Evolutionary conservation across 2,888 invertebrate species (phyloP).

Genomic region (Trissolcus japonicus): DNA sequence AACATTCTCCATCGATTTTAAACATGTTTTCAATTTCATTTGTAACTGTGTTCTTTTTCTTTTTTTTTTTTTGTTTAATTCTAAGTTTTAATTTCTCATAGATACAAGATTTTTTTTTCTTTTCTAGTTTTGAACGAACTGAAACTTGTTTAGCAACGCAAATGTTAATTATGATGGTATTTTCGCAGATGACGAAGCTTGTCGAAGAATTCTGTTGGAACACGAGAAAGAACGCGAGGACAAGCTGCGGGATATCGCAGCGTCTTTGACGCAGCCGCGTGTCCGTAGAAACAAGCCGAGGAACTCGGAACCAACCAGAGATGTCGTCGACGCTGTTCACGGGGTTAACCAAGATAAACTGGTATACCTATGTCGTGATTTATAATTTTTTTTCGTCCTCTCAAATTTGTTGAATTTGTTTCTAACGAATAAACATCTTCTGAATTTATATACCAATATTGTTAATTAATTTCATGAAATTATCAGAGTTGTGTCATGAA

Average conservation of each 20-base stretch:
- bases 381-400: constrained; percentile 4
- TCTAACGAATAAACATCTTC: constrained; percentile 3
- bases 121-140: constrained; percentile 19
- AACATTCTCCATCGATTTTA: background rate
- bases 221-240: constrained; percentile 81
- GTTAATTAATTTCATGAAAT: no score
- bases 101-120: background rate
- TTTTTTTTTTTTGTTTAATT: no score
- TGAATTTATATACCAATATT: no score
- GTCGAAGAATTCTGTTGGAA: constrained; percentile 78
- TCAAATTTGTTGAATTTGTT: constrained; percentile 3
- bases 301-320: constrained; percentile 71
- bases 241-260: constrained; percentile 89
- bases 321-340: constrained; percentile 71
- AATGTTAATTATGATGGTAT: constrained; percentile 37
- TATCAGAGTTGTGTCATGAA: no score
- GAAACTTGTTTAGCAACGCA: constrained; percentile 20
- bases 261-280: constrained; percentile 85
- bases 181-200: constrained; percentile 71
- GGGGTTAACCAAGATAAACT: constrained; percentile 73
- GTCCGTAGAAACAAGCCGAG: constrained; percentile 72
- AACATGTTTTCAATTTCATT: background rate
- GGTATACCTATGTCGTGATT: constrained; percentile 59
- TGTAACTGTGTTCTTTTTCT: background rate
- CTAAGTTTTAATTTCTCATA: no score